phyloP scores from a whole-genome alignment of 2,888 invertebrate species.

The Ariolimax columbianus region DNA sequence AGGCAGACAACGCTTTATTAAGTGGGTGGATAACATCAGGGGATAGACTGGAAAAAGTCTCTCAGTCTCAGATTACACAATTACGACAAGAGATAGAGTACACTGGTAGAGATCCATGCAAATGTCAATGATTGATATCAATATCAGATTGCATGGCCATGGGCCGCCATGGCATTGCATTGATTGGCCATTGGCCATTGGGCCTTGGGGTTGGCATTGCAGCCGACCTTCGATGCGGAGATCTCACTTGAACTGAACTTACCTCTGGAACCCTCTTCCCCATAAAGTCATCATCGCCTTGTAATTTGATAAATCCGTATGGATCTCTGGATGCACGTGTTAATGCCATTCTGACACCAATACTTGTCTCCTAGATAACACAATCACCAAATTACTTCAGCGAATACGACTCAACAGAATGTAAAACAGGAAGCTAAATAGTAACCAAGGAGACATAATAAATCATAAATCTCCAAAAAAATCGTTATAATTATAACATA shows the following conservation, averaged over 20 bases:
- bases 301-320: conserved; percentile 72
- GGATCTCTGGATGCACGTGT: conserved; percentile 69
- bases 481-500: background rate
- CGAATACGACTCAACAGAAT: background rate
- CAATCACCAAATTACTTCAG: conserved; percentile 28
- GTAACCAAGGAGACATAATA: conserved; percentile 23
- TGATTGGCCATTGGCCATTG: too few species aligned
- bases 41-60: too few species aligned
- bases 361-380: background rate
- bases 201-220: background rate
- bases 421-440: conserved; percentile 56
- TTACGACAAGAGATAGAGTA: too few species aligned
- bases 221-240: too few species aligned
- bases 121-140: too few species aligned
- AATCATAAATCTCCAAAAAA: conserved; percentile 5
- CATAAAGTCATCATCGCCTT: conserved; percentile 73
- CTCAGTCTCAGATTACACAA: too few species aligned
- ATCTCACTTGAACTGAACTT: too few species aligned
- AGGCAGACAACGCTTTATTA: too few species aligned
- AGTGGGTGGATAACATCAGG: too few species aligned
- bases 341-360: conserved; percentile 20
- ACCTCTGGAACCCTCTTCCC: conserved; percentile 67
- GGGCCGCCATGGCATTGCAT: too few species aligned
- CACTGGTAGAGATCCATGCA: too few species aligned
- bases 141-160: too few species aligned